Evolutionary conservation across 2,888 invertebrate species (phyloP), one percentile per base, ranked within the genome.

Genomic region (Monochamus alternatus): DNA sequence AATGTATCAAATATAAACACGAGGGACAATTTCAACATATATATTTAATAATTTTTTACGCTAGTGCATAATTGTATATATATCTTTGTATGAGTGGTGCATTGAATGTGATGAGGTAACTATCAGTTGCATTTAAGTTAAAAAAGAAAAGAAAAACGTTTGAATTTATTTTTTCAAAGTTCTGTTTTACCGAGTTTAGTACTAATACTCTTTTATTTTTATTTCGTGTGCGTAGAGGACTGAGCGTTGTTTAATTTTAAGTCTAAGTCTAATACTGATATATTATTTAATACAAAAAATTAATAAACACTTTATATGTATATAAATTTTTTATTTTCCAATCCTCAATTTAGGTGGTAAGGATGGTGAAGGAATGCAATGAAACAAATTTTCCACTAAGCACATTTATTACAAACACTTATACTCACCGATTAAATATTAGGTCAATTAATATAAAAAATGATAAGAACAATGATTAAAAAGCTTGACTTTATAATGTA

Each of bases 11-110:
- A 60, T 44, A 47, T 30, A 72, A 72, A 51, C 59, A 74, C 68
- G 75, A 71, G 58, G 75, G 77, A 77, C 74, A 60, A 73, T 62
- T 71, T 74, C 74, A 47, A 76, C 59, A 12, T 59, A 69, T 59
- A 75, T 73, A 74, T 73, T 73, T 74, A 67, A 74, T 76, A 79
- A 78, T 81, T 81, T 81, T 81, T 78, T 81, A 81, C 80, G 78
- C 80, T 80, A 82, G 68, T 74, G 79, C 77, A 79, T 81, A 81
- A 78, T 74, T 82, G 80, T 81, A 81, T 76, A 81, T 79, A 81
- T 73, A 55, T 55, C 55, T n/a, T 74, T 74, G 80, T 68, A 72
- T 77, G 78, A 72, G 73, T 76, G 81, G 69, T 75, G 73, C 71
- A 74, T 76, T 69, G 78, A 71, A 75, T 75, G 79, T 78, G 80